These are phyloP conservation scores for Podarcis muralis DNA, from an alignment of 2,113 vertebrate genomes.

Conservation along the genomic window DNA sequence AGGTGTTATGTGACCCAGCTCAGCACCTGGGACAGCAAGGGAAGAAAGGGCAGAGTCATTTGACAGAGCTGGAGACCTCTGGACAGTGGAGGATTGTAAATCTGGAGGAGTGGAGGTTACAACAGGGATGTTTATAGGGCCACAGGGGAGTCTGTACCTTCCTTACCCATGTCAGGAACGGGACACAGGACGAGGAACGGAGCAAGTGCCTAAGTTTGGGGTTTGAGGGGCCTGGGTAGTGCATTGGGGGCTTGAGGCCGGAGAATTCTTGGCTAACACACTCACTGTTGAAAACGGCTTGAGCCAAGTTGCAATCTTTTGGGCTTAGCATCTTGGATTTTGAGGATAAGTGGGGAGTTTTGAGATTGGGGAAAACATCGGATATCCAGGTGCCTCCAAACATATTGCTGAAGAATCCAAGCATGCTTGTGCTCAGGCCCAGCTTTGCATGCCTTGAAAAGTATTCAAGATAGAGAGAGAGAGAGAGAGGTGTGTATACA, in stretches of 20 bases:
- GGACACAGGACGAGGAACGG: not conserved
- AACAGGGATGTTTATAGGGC: not conserved
- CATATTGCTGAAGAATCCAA: too few species aligned
- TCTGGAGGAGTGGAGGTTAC: not conserved
- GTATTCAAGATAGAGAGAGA: too few species aligned
- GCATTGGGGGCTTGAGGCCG: not conserved
- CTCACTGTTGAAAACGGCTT: not conserved
- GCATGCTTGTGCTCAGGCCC: not conserved
- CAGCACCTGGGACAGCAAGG: not conserved
- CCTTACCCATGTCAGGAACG: not conserved
- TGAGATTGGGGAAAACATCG: not conserved
- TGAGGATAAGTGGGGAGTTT: too few species aligned
- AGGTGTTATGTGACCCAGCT: not conserved
- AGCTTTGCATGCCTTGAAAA: not conserved
- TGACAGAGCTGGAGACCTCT: not conserved
- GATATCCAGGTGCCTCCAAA: too few species aligned
- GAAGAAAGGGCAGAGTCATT: not conserved
- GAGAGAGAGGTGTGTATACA: too few species aligned
- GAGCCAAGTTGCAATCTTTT: not conserved
- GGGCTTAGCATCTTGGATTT: too few species aligned
- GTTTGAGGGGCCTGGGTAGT: not conserved
- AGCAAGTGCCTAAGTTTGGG: not conserved
- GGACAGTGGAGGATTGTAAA: not conserved
- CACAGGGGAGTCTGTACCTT: not conserved
- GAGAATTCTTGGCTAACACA: too few species aligned